A percentile compares a stretch with the other conserved stretches of the same genome.
These are phyloP conservation scores for Epinotia nisella DNA, from an alignment of 2,888 invertebrate species.

Conservation along the genomic window DNA sequence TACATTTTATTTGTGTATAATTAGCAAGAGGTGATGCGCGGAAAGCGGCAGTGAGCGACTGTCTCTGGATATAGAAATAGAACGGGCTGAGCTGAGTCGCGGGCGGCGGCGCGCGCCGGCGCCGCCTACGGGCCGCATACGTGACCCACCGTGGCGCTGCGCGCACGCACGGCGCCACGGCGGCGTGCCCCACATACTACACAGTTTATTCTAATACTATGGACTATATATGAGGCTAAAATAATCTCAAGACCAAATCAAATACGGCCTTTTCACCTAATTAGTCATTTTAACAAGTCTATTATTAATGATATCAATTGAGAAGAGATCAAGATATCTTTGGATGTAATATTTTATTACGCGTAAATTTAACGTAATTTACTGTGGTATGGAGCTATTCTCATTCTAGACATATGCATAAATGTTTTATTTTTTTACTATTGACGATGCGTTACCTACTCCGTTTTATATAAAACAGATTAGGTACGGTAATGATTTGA, in stretches of 20 bases:
- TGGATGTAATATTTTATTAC: background rate
- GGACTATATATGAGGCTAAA: background rate
- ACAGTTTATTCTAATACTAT: conserved; percentile 1
- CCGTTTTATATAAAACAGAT: background rate
- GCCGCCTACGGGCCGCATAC: conserved; percentile 40
- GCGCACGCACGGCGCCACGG: conserved; percentile 5
- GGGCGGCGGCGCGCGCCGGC: conserved; percentile 51
- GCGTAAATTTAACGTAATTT: conserved; percentile 10
- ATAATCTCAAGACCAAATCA: background rate
- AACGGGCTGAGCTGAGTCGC: conserved; percentile 73
- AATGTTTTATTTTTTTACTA: background rate
- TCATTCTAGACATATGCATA: conserved; percentile 15
- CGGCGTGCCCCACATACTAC: conserved; percentile 14
- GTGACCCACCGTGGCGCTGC: background rate
- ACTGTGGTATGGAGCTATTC: conserved; percentile 17
- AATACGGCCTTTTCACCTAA: too few species aligned
- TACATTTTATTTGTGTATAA: conserved; percentile 54
- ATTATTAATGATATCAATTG: background rate
- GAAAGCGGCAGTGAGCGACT: conserved; percentile 80
- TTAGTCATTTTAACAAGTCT: too few species aligned
- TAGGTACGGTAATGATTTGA: background rate
- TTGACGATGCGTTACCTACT: background rate
- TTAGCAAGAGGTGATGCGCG: conserved; percentile 78
- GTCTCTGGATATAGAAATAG: conserved; percentile 82
- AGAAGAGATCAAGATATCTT: background rate